Evolutionary conservation across 2,797 vertebrate genomes (phyloP).

Genomic region (Melanotaenia parkinsoni): DNA sequence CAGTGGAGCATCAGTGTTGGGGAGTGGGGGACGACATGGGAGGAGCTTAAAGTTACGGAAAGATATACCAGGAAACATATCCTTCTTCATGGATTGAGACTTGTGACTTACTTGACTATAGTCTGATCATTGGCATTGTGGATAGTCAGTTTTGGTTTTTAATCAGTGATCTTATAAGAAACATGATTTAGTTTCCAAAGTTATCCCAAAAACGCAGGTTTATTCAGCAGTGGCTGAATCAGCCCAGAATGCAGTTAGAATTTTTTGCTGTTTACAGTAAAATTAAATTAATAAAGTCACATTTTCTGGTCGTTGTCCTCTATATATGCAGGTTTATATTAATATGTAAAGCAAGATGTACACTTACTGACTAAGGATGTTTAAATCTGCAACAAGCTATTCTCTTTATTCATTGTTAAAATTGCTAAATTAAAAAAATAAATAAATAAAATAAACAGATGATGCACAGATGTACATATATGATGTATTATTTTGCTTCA

Average conservation of each 20-base stretch:
- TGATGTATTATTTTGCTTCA: no score
- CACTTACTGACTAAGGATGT: neutral
- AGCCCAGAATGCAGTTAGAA: neutral
- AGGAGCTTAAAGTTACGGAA: conserved; percentile 31
- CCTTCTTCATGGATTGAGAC: neutral
- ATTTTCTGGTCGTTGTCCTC: neutral
- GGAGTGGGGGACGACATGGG: conserved; percentile 55
- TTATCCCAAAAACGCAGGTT: neutral
- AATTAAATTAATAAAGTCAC: neutral
- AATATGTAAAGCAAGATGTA: neutral
- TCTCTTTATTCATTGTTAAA: neutral
- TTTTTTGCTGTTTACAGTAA: neutral
- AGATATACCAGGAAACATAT: conserved; percentile 38
- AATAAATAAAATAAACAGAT: neutral
- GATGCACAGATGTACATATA: neutral
- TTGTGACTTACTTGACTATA: conserved; percentile 13
- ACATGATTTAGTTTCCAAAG: neutral
- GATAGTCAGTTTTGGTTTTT: neutral
- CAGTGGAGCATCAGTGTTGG: conserved; percentile 80
- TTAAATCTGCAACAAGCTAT: neutral
- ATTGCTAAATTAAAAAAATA: neutral
- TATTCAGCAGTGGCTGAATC: neutral
- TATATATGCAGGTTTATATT: neutral
- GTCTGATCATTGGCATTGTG: conserved; percentile 2
- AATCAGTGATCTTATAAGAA: neutral